Conservation (phyloP, 2,113 vertebrate genomes). For the Speoplatyrhinus poulsoni region DNA sequence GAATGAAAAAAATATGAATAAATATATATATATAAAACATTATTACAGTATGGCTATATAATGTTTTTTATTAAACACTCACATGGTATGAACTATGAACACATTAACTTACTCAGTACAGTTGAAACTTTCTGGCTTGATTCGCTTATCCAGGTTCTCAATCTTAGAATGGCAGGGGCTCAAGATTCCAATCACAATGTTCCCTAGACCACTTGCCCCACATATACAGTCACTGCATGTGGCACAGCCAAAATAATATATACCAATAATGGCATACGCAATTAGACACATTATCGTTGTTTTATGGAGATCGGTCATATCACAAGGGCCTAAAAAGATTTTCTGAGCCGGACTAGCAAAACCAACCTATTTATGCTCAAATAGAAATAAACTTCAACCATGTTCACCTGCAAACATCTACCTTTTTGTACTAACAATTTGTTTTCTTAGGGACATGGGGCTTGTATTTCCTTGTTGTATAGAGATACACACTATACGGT, state of each 20-base stretch:
- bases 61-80: background rate
- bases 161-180: conserved; percentile 45
- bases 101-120: conserved; percentile 52
- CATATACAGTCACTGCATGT: conserved; percentile 36
- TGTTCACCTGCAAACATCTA: background rate
- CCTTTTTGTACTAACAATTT: no score
- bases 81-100: background rate
- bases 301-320: background rate
- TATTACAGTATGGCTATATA: background rate
- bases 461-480: no score
- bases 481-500: no score
- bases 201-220: conserved; percentile 47
- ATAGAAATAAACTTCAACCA: background rate
- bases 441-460: no score
- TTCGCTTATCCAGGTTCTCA: conserved; percentile 23
- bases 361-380: background rate
- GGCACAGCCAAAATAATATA: conserved; percentile 4
- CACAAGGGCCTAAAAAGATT: conserved; percentile 1
- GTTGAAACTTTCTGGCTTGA: conserved; percentile 35
- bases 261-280: background rate
- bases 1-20: conserved; percentile 2
- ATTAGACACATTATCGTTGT: conserved; percentile 25
- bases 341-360: background rate
- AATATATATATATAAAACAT: background rate
- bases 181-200: conserved; percentile 62